Evolutionary conservation across 2,113 vertebrate genomes (phyloP).

Genomic region (Cryptotis parvus): DNA sequence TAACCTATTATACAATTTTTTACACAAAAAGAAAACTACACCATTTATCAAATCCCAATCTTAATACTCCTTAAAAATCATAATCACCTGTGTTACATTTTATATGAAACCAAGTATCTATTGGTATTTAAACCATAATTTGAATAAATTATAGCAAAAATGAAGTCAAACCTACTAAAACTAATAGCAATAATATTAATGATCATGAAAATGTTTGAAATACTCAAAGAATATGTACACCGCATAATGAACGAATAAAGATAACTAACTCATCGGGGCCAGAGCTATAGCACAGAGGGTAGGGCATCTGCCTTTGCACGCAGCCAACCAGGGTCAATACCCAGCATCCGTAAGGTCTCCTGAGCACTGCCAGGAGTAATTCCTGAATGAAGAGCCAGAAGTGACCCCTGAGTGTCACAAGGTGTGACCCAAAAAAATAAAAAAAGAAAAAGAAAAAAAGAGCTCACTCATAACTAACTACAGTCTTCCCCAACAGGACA

Average conservation of each 20-base stretch:
- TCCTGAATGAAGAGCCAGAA: too few species aligned
- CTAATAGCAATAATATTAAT: background rate
- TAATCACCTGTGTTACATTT: slow-evolving; percentile 26
- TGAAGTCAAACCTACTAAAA: slow-evolving; percentile 30
- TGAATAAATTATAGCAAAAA: background rate
- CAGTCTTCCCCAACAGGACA: background rate
- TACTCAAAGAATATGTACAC: slow-evolving; percentile 33
- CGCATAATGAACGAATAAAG: too few species aligned
- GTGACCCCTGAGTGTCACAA: too few species aligned
- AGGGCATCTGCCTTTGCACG: too few species aligned
- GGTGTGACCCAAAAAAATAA: too few species aligned
- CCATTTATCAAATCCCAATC: slow-evolving; percentile 19
- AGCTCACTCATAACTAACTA: background rate
- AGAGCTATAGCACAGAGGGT: too few species aligned
- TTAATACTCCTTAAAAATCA: slow-evolving; percentile 41
- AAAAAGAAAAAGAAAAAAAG: background rate
- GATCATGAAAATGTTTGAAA: slow-evolving; percentile 24
- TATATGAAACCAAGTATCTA: background rate
- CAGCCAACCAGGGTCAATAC: too few species aligned
- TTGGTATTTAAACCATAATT: slow-evolving; percentile 5
- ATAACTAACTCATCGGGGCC: too few species aligned
- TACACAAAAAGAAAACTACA: background rate
- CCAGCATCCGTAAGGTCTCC: too few species aligned
- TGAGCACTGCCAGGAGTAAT: too few species aligned
- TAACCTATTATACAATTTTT: background rate